These are phyloP conservation scores for Parthenolecanium corni DNA, from an alignment of 2,888 invertebrate genomes.

Conservation along the genomic window DNA sequence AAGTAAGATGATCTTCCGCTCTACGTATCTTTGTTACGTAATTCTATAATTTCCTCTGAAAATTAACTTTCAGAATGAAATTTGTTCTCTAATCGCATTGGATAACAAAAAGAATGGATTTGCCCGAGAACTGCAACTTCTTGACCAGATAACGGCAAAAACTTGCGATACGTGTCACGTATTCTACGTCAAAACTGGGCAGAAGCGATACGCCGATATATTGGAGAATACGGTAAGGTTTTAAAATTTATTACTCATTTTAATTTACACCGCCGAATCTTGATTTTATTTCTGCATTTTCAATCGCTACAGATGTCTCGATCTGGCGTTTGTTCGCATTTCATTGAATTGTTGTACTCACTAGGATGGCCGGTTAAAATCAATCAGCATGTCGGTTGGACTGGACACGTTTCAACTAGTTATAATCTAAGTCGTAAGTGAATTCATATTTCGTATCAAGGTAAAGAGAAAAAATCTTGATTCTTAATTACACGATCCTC, in stretches of 20 bases:
- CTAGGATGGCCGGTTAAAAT: conserved; percentile 83
- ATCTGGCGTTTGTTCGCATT: conserved; percentile 43
- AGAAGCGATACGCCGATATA: conserved; percentile 64
- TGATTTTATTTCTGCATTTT: too few relatives aligned
- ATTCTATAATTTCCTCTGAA: not conserved
- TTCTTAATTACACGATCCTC: not conserved
- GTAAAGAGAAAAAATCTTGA: not conserved
- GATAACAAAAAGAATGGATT: conserved; percentile 7
- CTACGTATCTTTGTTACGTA: not conserved
- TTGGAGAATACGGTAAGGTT: conserved; percentile 57
- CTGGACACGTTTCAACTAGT: conserved; percentile 55
- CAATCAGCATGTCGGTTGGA: conserved; percentile 83
- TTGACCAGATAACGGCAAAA: conserved; percentile 78
- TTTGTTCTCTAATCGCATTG: conserved; percentile 4
- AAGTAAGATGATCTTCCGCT: not conserved
- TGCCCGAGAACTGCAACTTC: conserved; percentile 57
- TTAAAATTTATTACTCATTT: not conserved
- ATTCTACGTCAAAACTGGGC: conserved; percentile 84
- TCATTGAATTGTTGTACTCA: conserved; percentile 50
- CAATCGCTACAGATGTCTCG: conserved; percentile 39
- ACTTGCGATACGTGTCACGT: conserved; percentile 86
- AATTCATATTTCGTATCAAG: not conserved
- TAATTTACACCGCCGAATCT: not conserved
- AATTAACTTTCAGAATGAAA: conserved; percentile 2
- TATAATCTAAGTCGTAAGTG: conserved; percentile 30